Evolutionary conservation across 2,888 invertebrate genomes (phyloP), one percentile per base, ranked within the genome.

Genomic region (Himalopsyche japonica): DNA sequence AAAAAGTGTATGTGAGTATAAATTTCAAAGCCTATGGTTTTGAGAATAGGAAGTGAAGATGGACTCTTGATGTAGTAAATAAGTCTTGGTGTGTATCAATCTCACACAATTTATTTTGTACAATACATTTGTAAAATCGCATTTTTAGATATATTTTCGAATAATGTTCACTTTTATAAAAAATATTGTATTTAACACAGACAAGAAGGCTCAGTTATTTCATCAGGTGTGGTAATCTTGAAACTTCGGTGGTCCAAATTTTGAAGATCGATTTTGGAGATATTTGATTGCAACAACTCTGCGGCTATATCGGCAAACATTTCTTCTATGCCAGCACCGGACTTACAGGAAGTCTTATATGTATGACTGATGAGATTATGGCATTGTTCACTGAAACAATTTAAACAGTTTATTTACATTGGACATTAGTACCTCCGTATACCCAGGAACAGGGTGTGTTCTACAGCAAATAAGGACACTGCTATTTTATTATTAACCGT

Each of bases 271-370:
- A 97, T 94, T 88, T 95, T 93, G n/a, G 97, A 96, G 88, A 97
- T 92, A 89, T 96, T 97, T 32, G 95, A 94, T 88, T 95, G 95
- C 0, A 96, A 95, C 85, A 97, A 90, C 88, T 96, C 96, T 84
- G 93, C 92, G 12, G 97, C 97, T 89, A 98, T 97, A 88, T 97
- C 97, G 76, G 94, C 92, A 89, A 98, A 98, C 98, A 98, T 98
- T 90, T 97, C 96, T 87, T 97, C 96, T 30, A 98, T 93, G 7
- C 98, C 98, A 89, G 95, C 95, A 3, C 97, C 96, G 80, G 95
- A 95, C 90, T 96, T 97, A 90, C 98, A 98, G 5, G 98, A 98
- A 24, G 97, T 97, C 90, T 96, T 97, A 89, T 97, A 98, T 79
- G 96, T 96, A 81, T 95, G 96, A 89, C 96, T 97, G 87, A 98